These are phyloP conservation scores for Encarsia formosa DNA, from an alignment of 2,888 invertebrate genomes.

Conservation along the genomic window DNA sequence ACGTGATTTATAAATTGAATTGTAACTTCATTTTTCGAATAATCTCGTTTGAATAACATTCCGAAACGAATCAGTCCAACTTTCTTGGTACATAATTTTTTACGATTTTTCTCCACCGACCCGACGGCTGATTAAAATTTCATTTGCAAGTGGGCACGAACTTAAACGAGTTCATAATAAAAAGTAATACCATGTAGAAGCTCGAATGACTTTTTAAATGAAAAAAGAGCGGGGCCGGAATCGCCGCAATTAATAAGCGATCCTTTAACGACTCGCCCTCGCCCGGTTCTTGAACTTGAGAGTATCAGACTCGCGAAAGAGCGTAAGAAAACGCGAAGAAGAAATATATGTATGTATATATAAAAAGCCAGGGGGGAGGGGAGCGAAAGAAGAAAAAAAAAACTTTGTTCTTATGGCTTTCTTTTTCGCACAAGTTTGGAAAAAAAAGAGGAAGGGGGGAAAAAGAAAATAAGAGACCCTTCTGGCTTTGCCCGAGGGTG, in stretches of 20 bases:
- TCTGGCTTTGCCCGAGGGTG: constrained; percentile 5
- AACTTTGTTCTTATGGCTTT: constrained; percentile 29
- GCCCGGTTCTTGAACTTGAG: constrained; percentile 21
- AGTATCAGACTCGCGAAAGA: neutral
- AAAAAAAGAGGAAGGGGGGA: neutral
- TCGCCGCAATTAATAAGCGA: constrained; percentile 24
- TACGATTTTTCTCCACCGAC: too few species aligned
- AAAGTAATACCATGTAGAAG: constrained; percentile 15
- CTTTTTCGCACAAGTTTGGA: constrained; percentile 21
- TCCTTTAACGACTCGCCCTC: constrained; percentile 18
- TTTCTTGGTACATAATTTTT: too few species aligned
- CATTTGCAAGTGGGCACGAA: too few species aligned
- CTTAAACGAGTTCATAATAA: too few species aligned
- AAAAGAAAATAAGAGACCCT: constrained; percentile 6
- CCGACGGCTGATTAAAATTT: too few species aligned
- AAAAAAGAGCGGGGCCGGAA: constrained; percentile 20
- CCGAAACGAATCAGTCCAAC: too few species aligned
- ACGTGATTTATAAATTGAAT: too few species aligned
- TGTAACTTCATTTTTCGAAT: too few species aligned
- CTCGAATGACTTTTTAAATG: constrained; percentile 19
- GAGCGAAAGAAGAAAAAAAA: constrained; percentile 19
- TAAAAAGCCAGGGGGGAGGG: constrained; percentile 18
- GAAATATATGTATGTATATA: too few species aligned
- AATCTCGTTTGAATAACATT: too few species aligned
- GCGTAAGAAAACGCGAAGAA: constrained; percentile 1